Evolutionary conservation across 2,888 invertebrate species (phyloP).

Genomic region (Osmoderma eremita): DNA sequence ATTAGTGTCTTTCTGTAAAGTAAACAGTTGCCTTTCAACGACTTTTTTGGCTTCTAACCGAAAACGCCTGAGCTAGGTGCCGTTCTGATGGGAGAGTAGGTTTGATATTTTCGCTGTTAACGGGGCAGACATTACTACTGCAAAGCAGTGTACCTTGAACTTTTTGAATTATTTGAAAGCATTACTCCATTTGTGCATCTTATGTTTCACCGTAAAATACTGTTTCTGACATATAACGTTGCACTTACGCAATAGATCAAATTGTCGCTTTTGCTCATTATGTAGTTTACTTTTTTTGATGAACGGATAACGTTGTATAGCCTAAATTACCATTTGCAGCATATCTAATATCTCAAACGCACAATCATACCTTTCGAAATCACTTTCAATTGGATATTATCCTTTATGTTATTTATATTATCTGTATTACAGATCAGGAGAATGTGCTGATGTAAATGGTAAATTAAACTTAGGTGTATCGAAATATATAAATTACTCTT

Average conservation of each 20-base stretch:
- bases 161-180: no score
- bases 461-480: constrained; percentile 9
- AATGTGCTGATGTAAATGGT: constrained; percentile 1
- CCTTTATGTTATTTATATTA: no score
- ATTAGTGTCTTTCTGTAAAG: no score
- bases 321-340: neutral
- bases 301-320: constrained; percentile 16
- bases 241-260: constrained; percentile 4
- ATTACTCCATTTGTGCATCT: no score
- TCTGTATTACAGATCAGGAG: neutral
- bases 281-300: constrained; percentile 3
- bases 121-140: no score
- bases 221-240: neutral
- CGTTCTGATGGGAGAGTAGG: no score
- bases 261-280: constrained; percentile 17
- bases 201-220: neutral
- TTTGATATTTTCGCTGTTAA: no score
- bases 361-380: constrained; percentile 16
- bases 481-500: constrained; percentile 7
- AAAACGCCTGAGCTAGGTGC: no score
- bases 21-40: no score
- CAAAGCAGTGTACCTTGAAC: no score
- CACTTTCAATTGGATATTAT: neutral
- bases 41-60: no score
- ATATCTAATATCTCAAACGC: neutral